Percentiles rank a stretch among this genome's conserved stretches.
Evolutionary conservation across 2,888 invertebrate species (phyloP).

Genomic region (Acanthosoma haemorrhoidale): DNA sequence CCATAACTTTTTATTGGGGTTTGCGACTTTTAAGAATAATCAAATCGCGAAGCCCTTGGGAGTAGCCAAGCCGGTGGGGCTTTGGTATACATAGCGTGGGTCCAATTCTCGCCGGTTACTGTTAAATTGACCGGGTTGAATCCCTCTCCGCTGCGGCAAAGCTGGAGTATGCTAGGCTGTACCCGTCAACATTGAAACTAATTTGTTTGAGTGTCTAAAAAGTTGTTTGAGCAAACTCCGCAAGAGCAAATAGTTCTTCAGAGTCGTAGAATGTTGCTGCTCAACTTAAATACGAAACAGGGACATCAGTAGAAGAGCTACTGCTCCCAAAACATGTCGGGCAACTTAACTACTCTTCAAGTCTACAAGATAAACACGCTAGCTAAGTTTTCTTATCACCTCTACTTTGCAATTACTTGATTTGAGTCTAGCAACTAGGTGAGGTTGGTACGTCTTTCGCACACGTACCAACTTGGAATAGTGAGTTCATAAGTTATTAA

Average conservation of each 20-base stretch:
- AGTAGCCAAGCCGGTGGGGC: not conserved
- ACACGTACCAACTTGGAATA: too few relatives aligned
- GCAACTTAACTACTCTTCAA: not conserved
- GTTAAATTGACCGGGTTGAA: not conserved
- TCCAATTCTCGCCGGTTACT: not conserved
- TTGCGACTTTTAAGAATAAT: not conserved
- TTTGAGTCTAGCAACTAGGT: not conserved
- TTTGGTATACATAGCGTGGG: too few relatives aligned
- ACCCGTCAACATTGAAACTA: not conserved
- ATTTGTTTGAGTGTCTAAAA: not conserved
- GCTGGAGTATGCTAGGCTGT: too few relatives aligned
- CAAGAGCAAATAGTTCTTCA: not conserved
- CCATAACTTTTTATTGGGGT: not conserved
- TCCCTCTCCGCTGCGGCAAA: not conserved
- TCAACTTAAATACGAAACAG: not conserved
- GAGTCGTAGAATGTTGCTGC: not conserved
- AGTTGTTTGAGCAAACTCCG: not conserved
- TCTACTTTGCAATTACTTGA: not conserved
- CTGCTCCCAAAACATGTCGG: not conserved
- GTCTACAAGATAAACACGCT: not conserved
- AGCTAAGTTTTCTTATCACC: not conserved
- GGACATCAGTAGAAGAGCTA: not conserved
- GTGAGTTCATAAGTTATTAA: too few relatives aligned
- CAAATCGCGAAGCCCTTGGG: not conserved
- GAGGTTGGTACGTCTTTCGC: too few relatives aligned